Evolutionary conservation across 2,797 vertebrate species (phyloP).

Genomic region (Enteromius unitaeniatus): DNA sequence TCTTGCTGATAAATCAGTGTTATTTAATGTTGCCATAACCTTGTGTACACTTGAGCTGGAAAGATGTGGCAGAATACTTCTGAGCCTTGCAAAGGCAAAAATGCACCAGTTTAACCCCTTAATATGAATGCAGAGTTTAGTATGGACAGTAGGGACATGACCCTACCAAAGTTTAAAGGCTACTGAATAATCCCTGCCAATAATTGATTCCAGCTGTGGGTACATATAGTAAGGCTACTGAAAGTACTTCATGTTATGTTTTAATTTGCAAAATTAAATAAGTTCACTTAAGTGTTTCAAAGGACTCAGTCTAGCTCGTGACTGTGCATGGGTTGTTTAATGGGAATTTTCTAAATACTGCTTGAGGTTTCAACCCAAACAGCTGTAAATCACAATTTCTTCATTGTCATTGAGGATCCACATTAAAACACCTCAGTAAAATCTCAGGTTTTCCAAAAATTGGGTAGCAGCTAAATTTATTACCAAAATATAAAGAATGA

Average conservation of each 20-base stretch:
- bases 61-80: conserved; percentile 15
- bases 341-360: not conserved
- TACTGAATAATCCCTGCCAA: not conserved
- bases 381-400: not conserved
- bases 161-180: not conserved
- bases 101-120: not conserved
- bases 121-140: not conserved
- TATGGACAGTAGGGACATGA: not conserved
- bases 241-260: not conserved
- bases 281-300: not conserved
- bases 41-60: conserved; percentile 51
- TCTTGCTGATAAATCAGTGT: conserved; percentile 50
- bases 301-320: not conserved
- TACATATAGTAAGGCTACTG: not conserved
- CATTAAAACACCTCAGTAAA: not conserved
- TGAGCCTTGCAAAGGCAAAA: not conserved
- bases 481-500: not conserved
- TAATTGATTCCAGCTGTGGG: not conserved
- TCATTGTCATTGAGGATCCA: not conserved
- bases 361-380: not conserved
- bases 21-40: conserved; percentile 52
- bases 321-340: not conserved
- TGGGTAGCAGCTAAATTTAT: too few relatives aligned
- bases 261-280: not conserved
- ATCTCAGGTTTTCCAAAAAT: not conserved